Base-by-base conservation (phyloP, 2,888 invertebrate species). In the Cosmorhoe ocellata region DNA sequence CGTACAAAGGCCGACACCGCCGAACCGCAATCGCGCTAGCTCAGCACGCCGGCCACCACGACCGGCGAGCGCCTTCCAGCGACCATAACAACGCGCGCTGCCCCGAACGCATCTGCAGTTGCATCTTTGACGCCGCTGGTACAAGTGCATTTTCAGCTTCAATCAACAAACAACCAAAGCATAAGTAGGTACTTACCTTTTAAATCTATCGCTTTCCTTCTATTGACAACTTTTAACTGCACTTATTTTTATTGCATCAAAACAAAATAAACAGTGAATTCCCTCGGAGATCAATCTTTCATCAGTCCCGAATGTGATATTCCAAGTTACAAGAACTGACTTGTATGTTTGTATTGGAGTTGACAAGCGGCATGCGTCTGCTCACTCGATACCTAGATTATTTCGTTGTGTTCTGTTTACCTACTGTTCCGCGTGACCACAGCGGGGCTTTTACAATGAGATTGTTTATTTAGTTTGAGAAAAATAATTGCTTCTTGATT, bases 1-100 rank as follows among this genome's bases (percentile, higher is more conserved):
- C 69, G 81, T 72, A 72, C 80, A 76, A 78, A 81, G 78, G 68
- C 71, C 67, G 69, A 73, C 74, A 78, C 76, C 80, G 14, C 39
- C 3, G 74, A 10, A 9, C 67, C 72, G 70, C 77, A 73, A 69
- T 69, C 69, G 69, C 66, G 71, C 63, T 66, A 65, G 51, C 68
- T 70, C 76, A 65, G 68, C 76, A 69, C 67, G 71, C 74, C 73
- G 73, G 67, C 64, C 61, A 66, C 74, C 76, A 76, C 68, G 65
- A 62, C 54, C 30, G 64, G 58, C 55, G 59, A 49, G 12, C n/a
- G 27, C 27, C 31, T 41, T 43, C 49, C 54, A 39, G 44, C 59
- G 45, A 37, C 48, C 43, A 38, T 50, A 58, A 46, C 59, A 46
- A 14, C 37, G 18, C 9, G 13, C 18, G 34, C 58, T 38, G 40